Evolutionary conservation across 1,140 invertebrate genomes (phyloP), one percentile per base, ranked within the genome.

Genomic region (Nasonia longicornis): DNA sequence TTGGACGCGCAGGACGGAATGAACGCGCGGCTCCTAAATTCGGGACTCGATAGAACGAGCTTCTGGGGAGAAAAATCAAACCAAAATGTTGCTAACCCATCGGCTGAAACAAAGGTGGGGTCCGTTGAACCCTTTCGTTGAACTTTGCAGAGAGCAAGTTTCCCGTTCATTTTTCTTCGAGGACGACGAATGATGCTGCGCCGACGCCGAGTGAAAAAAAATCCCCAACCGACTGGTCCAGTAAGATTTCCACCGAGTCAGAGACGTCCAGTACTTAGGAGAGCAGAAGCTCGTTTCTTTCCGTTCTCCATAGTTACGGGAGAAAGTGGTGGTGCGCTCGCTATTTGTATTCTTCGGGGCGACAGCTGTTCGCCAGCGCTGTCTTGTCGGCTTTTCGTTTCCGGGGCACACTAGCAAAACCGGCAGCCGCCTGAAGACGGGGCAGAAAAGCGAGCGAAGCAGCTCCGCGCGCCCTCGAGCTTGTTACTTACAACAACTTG

Each of bases 401-500:
- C 16, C 64, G 26, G 6, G 10, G 64, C 64, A 8, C 31, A 31
- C 26, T 67, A 29, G 64, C 64, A 11, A 58, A 58, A 58, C 22
- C 64, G 26, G 64, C 64, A 29, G 22, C 64, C 7, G 64, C 31
- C 31, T 3, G 16, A 29, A 66, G 20, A 76, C 63, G 35, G 31
- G 4, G 4, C 26, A 67, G 77, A 70, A 11, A 45, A 20, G 48
- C 45, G 29, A 71, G 58, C 22, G 69, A 52, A 63, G 31, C 14
- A 38, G 31, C n/a, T 20, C 26, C 58, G 67, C 14, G 16, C 20
- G 31, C 22, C 58, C 72, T 22, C 16, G 22, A 38, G 71, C 52
- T 71, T 77, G 74, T 82, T 82, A 77, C 75, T 82, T 82, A 77
- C 80, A 82, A 77, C 80, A 81, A 81, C 48, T 81, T 77, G 80